These are phyloP conservation scores for Poecilobothrus nobilitatus DNA, from an alignment of 2,888 invertebrate genomes.

Conservation along the genomic window DNA sequence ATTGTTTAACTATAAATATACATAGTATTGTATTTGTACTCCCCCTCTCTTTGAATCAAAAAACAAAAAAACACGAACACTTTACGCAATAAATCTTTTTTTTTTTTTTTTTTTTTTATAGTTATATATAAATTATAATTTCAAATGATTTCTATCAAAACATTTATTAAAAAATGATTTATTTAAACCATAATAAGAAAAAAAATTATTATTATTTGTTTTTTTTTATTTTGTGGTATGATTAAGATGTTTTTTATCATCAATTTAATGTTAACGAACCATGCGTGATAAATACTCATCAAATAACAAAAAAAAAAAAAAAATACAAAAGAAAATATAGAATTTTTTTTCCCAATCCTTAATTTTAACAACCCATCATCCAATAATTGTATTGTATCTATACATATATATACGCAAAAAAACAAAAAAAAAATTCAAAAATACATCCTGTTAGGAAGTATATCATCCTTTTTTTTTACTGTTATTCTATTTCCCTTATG, in stretches of 20 bases:
- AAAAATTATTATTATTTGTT: neutral
- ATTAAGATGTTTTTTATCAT: neutral
- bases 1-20: too few species aligned
- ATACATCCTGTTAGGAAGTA: neutral
- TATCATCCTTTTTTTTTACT: neutral
- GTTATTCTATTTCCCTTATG: neutral
- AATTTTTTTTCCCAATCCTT: neutral
- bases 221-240: neutral
- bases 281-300: conserved; percentile 6
- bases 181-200: neutral
- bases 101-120: neutral
- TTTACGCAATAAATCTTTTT: neutral
- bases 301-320: neutral
- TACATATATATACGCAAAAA: neutral
- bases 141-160: neutral
- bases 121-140: neutral
- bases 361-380: neutral
- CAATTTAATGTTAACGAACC: conserved; percentile 6
- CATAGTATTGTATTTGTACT: too few species aligned
- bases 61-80: too few species aligned
- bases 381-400: neutral
- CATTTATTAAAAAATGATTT: conserved; percentile 3
- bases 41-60: too few species aligned
- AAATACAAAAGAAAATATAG: neutral
- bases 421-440: too few species aligned